phyloP scores from a whole-genome alignment of 2,113 vertebrate species.

The Misgurnus mizolepis region DNA sequence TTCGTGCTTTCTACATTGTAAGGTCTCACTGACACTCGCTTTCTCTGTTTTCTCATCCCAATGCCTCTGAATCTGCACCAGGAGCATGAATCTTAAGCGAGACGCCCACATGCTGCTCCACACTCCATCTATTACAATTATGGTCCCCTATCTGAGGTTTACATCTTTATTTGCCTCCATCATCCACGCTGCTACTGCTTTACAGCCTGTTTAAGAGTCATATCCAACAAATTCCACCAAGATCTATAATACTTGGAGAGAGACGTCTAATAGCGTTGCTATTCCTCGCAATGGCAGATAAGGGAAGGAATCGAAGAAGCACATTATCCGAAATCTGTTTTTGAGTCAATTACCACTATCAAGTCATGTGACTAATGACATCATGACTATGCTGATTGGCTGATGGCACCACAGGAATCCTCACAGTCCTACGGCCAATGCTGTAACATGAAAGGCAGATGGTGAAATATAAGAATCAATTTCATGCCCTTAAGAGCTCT shows the following conservation, averaged over 20 bases:
- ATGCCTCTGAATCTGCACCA: constrained; percentile 26
- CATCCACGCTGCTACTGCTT: constrained; percentile 15
- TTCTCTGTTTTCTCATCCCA: constrained; percentile 24
- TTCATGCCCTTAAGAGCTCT: too few relatives aligned
- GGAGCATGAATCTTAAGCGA: constrained; percentile 60
- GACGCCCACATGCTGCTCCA: constrained; percentile 53
- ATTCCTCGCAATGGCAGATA: too few relatives aligned
- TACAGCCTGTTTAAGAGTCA: constrained; percentile 29
- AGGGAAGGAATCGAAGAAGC: too few relatives aligned
- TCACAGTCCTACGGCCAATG: too few relatives aligned
- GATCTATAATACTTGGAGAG: background rate
- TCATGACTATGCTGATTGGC: too few relatives aligned
- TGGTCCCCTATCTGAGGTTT: constrained; percentile 49
- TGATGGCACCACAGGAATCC: too few relatives aligned
- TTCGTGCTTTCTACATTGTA: background rate
- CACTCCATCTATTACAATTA: constrained; percentile 62
- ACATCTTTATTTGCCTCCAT: constrained; percentile 58
- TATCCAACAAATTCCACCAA: background rate
- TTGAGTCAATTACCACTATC: too few relatives aligned
- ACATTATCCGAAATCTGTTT: too few relatives aligned
- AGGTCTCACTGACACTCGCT: constrained; percentile 37
- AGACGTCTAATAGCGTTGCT: too few relatives aligned
- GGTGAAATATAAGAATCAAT: too few relatives aligned
- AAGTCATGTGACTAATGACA: too few relatives aligned
- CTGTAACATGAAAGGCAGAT: too few relatives aligned